Percentiles rank a stretch among this genome's conserved stretches.
Evolutionary conservation across 2,797 vertebrate genomes (phyloP).

Genomic region (Bradypus variegatus): DNA sequence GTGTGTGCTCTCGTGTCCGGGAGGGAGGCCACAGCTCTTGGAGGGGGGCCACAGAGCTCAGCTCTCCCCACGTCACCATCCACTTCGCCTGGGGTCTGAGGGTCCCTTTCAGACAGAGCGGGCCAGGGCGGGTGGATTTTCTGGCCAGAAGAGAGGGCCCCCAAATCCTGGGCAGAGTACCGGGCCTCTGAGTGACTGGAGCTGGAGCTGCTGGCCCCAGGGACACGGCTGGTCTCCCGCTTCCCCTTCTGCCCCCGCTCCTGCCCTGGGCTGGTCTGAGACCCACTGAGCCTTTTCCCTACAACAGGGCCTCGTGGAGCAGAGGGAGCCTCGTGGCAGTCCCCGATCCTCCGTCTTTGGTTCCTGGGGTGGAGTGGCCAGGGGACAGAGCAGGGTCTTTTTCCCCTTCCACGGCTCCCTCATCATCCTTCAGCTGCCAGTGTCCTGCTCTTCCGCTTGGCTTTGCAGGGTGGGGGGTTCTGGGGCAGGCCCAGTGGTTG

Average conservation of each 20-base stretch:
- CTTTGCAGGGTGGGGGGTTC: neutral
- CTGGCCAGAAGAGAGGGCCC: neutral
- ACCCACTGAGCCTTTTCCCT: constrained; percentile 54
- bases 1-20: rapidly evolving
- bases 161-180: neutral
- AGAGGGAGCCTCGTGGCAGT: neutral
- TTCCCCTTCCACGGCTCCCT: neutral
- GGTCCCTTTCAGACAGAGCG: neutral
- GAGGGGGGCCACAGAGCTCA: neutral
- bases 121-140: neutral
- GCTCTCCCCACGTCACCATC: neutral
- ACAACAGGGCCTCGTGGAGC: constrained; percentile 45
- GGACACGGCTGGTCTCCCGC: neutral
- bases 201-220: neutral
- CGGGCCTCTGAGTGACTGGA: neutral
- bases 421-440: neutral
- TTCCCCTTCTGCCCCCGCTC: neutral
- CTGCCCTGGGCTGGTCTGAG: neutral
- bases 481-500: neutral
- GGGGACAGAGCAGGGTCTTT: neutral
- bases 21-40: rapidly evolving
- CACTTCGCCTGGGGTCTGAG: neutral
- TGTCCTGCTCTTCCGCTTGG: neutral
- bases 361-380: neutral
- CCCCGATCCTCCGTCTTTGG: neutral